A percentile compares a stretch with the other conserved stretches of the same genome.
These are phyloP conservation scores for Pseudomyrmex pallidus DNA, from an alignment of 1,140 invertebrate species.

Conservation along the genomic window DNA sequence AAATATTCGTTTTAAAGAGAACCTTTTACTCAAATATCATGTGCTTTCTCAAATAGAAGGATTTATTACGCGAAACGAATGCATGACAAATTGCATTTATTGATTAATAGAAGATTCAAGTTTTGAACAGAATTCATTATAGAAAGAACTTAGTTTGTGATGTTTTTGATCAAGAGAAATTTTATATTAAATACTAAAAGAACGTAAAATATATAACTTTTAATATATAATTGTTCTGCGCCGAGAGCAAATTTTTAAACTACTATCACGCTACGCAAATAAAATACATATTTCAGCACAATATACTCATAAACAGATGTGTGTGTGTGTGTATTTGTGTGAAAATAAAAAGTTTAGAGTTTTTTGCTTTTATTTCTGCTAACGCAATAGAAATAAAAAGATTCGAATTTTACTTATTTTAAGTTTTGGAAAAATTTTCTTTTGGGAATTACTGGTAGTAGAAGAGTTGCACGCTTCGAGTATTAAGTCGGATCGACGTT, in stretches of 20 bases:
- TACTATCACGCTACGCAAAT: background rate
- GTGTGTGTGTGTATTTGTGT: no score
- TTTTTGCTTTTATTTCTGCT: background rate
- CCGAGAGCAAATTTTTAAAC: background rate
- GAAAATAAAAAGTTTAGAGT: constrained; percentile 8
- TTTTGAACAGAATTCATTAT: background rate
- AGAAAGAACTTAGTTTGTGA: background rate
- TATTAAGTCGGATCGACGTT: constrained; percentile 29
- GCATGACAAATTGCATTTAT: background rate
- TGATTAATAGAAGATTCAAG: background rate
- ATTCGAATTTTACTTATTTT: background rate
- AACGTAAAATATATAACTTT: background rate
- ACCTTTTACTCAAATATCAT: background rate
- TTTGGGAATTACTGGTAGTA: constrained; percentile 26
- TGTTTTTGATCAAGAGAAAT: background rate
- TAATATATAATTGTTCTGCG: background rate
- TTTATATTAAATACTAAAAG: background rate
- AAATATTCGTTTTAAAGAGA: constrained; percentile 5
- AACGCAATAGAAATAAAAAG: background rate
- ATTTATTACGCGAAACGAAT: background rate
- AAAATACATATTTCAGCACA: background rate
- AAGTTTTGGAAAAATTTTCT: background rate
- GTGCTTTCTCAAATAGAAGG: background rate
- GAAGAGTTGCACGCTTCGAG: background rate
- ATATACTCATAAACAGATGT: no score